Percentiles rank a stretch among this genome's conserved stretches.
phyloP scores from a whole-genome alignment of 2,797 vertebrate genomes.

The Phyllotis vaccarum region DNA sequence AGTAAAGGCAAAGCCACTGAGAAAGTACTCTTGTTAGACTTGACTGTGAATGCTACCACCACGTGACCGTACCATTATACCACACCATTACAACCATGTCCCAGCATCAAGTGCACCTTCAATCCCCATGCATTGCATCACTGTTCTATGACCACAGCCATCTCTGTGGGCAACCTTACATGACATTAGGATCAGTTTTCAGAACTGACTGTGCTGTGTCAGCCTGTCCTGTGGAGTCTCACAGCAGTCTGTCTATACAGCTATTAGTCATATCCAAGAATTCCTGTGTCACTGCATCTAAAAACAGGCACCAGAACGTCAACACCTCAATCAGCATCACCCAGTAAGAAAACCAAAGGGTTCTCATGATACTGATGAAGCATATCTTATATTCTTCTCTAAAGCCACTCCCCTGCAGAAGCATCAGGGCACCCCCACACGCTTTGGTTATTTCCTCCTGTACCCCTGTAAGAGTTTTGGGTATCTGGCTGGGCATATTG shows the following conservation, averaged over 20 bases:
- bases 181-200: slow-evolving; percentile 3
- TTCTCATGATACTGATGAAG: background rate
- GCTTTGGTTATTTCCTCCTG: background rate
- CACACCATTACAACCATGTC: background rate
- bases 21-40: background rate
- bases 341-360: background rate
- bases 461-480: background rate
- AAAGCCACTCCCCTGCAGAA: background rate
- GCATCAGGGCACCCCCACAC: background rate
- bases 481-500: background rate
- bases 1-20: background rate
- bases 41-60: background rate
- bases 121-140: background rate
- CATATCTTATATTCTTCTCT: background rate
- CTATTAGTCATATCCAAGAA: background rate
- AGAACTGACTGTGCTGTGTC: background rate
- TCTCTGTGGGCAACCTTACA: background rate
- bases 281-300: background rate
- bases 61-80: background rate
- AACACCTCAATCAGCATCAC: background rate
- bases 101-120: background rate
- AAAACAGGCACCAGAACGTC: background rate
- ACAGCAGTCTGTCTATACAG: background rate
- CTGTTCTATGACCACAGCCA: background rate
- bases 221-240: background rate